Evolutionary conservation across 1,140 invertebrate genomes (phyloP), one percentile per base, ranked within the genome.

Genomic region (Platyscapa corneri): DNA sequence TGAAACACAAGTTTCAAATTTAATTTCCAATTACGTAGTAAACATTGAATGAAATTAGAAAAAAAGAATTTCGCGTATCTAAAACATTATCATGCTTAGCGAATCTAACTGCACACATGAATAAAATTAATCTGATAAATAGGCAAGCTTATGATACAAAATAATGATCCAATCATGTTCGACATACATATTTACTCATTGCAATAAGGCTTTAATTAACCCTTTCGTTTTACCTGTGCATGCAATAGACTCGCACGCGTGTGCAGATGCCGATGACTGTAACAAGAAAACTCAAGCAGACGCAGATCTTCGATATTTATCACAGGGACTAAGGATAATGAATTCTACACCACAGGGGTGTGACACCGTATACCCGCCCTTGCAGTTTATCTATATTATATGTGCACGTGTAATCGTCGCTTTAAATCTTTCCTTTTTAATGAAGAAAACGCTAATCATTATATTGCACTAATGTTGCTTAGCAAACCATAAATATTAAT

Each of bases 261-360:
- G 67, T n/a, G 56, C 27, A 20, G 27, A 39, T 42, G 60, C 27
- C 34, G 53, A 65, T 64, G 53, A 18, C 0, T 34, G 32, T 65
- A 70, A 53, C 49, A 53, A 53, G 30, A 65, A 42, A 79, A 64
- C 6, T 12, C n/a, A 60, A 42, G 10, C 2, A 37, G 20, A 60
- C 72, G 72, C 72, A 75, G 34, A 18, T 46, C 39, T 42, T 5
- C 34, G 42, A 23, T 39, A 46, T 76, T n/a, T 53, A 20, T 53
- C 18, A 53, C 75, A 75, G 74, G 81, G 70, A 75, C 81, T 75
- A 23, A 64, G 14, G 82, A 60, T 83, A 83, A 83, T 77, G 82
- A 83, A 77, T 76, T 76, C 20, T 37, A n/a, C 56, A 67, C 7
- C 39, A 23, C 14, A 77, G 39, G 74, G 74, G 74, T 77, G 82